Percentiles rank a stretch among this genome's conserved stretches.
Evolutionary conservation across 2,888 invertebrate genomes (phyloP).

Genomic region (Hypselothyrea guttata): DNA sequence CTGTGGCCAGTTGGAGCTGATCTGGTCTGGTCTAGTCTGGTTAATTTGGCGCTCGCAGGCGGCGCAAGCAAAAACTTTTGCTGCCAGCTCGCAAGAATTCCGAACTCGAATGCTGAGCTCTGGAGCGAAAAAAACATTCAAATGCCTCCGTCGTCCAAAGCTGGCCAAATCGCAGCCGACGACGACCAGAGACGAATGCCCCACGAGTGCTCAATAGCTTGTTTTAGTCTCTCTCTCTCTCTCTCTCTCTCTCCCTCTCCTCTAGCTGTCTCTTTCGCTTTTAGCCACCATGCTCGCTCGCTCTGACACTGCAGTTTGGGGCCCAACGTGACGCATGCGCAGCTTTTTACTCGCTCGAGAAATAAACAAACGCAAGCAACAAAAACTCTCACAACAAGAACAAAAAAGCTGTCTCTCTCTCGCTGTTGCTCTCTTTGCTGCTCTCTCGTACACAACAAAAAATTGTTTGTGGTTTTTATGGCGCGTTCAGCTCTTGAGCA

Average conservation of each 20-base stretch:
- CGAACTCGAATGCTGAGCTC: constrained; percentile 82
- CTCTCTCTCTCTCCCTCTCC: too few species aligned
- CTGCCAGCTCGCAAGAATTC: constrained; percentile 82
- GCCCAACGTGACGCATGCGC: constrained; percentile 60
- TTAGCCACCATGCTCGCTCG: constrained; percentile 42
- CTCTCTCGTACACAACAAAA: constrained; percentile 40
- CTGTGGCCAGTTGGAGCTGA: constrained; percentile 20
- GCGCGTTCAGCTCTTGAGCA: constrained; percentile 56
- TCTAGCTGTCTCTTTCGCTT: constrained; percentile 35
- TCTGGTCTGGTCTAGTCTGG: constrained; percentile 17
- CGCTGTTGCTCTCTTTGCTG: constrained; percentile 10
- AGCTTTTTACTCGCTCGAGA: constrained; percentile 62
- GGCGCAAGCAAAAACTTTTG: constrained; percentile 73
- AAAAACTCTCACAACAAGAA: background rate
- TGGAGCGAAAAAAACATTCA: constrained; percentile 81
- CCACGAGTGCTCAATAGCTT: constrained; percentile 28
- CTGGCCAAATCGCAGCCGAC: constrained; percentile 64
- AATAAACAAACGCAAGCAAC: constrained; percentile 21
- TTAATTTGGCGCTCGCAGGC: constrained; percentile 47
- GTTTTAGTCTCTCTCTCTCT: constrained; percentile 15
- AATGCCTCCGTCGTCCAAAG: constrained; percentile 78
- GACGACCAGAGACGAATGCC: constrained; percentile 34
- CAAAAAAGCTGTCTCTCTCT: constrained; percentile 32
- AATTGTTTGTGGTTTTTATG: constrained; percentile 73
- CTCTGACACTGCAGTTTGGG: constrained; percentile 44